Evolutionary conservation across 2,797 vertebrate genomes (phyloP), one percentile per base, ranked within the genome.

Genomic region (Sphenodon punctatus): DNA sequence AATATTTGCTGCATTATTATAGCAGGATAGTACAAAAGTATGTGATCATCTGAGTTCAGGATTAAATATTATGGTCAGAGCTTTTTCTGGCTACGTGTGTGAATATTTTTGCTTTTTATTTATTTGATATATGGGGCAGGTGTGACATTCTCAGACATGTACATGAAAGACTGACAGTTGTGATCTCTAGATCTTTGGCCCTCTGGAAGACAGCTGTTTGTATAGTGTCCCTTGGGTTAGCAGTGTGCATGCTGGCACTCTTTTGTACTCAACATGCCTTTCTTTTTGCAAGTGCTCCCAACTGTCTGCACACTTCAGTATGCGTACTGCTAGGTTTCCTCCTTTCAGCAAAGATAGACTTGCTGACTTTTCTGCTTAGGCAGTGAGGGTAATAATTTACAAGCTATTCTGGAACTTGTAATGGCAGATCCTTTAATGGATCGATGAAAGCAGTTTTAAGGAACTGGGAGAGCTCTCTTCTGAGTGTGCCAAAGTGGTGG

Each of bases 61-160:
- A 13, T n/a, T 49, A n/a, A 7, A 51, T 27, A 2, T 0, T 1
- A 11, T 55, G 30, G 4, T 0, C 0, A 36, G 22, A 59, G 27
- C n/a, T 68, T 66, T 61, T 59, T 48, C 0, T 3, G 13, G 2
- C 20, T 20, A 19, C 8, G n/a, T n/a, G 9, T 17, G 59, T 43
- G 25, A 8, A n/a, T n/a, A 48, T 25, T 70, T 48, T 55, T 64
- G 34, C 41, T 39, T 32, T 19, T 0, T 19, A 2, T 60, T 72
- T 27, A 11, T 7, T n/a, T n/a, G n/a, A 32, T 11, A 0, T 27
- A 1, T 1, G 10, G 45, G 22, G 48, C 14, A 63, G 46, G 32
- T 32, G 17, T 1, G 49, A 32, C 13, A 1, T 0, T 8, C 46
- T 15, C 13, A 49, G 15, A 15, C n/a, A 13, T 19, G 43, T 49